Evolutionary conservation across 2,888 invertebrate species (phyloP), one percentile per base, ranked within the genome.

Genomic region (Byasa hedistus): DNA sequence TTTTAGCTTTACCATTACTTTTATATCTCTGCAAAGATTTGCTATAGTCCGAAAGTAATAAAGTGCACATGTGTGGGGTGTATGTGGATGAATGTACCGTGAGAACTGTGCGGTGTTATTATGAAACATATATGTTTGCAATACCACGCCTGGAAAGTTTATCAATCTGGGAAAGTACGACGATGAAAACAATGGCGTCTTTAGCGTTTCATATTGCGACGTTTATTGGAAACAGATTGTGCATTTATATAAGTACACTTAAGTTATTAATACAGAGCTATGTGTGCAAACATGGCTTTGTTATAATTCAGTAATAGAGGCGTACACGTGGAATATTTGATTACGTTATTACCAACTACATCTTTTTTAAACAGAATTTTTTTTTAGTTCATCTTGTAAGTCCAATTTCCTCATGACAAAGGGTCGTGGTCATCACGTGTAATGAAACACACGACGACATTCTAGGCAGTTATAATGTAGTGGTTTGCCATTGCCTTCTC

Each of bases 71-170:
- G 44, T 39, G 22, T 17, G 44, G 7, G 10, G 39, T 39, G 75
- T 79, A 36, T 58, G 57, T 73, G 71, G 73, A 68, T 69, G 68
- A 68, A 66, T 52, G 68, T 27, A 66, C 71, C 83, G 84, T 86
- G 86, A 76, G 86, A 86, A 85, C 76, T 67, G 72, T 73, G 75
- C 77, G 70, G 69, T 67, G 75, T 76, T 73, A 74, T 71, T 69
- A 71, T 69, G 70, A 71, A 71, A 61, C 57, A 57, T 61, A 64
- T 68, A 69, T 75, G 76, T 76, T 78, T 74, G 78, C 72, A 77
- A 73, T 75, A 74, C 71, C 52, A 69, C 67, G 75, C 76, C 79
- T 81, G 75, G 87, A 86, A 84, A 87, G 85, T 86, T 83, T 80
- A 82, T 78, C 78, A 83, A 84, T 82, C 81, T 82, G 80, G 75